These are phyloP conservation scores for Neodiprion lecontei DNA, from an alignment of 1,140 invertebrate genomes.

Conservation along the genomic window DNA sequence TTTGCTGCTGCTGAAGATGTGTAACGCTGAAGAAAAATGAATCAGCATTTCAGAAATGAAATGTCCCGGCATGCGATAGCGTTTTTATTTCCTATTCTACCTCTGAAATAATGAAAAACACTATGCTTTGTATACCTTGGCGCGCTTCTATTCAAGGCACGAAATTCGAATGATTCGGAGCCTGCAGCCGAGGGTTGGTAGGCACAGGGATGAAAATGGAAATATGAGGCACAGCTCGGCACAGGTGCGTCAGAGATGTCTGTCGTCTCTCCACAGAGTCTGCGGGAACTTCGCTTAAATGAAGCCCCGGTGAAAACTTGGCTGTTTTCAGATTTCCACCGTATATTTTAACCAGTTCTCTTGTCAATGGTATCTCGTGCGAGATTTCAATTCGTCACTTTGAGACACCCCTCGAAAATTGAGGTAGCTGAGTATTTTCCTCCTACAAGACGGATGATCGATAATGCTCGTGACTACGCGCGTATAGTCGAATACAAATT, in stretches of 20 bases:
- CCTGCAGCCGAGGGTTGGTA: background rate
- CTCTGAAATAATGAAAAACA: background rate
- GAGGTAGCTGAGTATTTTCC: too few species aligned
- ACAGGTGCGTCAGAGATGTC: slow-evolving; percentile 41
- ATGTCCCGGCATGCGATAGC: too few species aligned
- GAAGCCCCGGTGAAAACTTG: background rate
- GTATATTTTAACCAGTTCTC: background rate
- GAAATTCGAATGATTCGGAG: background rate
- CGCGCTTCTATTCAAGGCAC: background rate
- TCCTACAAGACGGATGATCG: too few species aligned
- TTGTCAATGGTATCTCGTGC: background rate
- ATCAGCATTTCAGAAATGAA: too few species aligned
- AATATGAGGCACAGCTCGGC: slow-evolving; percentile 15
- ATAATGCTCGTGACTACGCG: too few species aligned
- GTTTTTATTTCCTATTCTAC: too few species aligned
- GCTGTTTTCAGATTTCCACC: background rate
- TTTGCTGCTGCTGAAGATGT: too few species aligned
- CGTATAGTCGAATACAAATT: too few species aligned
- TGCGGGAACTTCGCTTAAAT: background rate
- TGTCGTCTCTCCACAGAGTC: slow-evolving; percentile 39
- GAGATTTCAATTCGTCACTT: background rate
- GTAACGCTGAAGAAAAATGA: too few species aligned
- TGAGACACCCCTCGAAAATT: background rate
- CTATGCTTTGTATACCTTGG: background rate
- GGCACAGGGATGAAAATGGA: background rate